These are phyloP conservation scores for Galeopsomyia nigrocyanea DNA, from an alignment of 2,888 invertebrate species.

Conservation along the genomic window DNA sequence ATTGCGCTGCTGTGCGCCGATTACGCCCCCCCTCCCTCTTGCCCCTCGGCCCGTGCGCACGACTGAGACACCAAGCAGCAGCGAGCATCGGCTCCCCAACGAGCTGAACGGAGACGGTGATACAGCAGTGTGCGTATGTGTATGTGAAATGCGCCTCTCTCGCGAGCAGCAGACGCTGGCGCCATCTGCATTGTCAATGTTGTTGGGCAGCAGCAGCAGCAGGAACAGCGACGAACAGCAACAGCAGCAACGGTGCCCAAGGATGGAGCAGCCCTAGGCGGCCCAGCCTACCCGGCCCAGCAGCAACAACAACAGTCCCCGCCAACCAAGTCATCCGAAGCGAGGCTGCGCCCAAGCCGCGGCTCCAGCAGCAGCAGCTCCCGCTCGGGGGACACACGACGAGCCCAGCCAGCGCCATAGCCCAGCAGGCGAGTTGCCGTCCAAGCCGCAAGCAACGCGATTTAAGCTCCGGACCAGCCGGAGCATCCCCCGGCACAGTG, in stretches of 20 bases:
- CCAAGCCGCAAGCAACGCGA: neutral
- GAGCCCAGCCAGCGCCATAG: neutral
- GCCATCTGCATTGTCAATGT: constrained; percentile 89
- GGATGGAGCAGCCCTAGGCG: constrained; percentile 16
- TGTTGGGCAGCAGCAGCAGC: constrained; percentile 71
- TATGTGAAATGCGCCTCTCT: constrained; percentile 63
- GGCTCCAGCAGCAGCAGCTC: neutral
- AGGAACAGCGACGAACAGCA: constrained; percentile 42
- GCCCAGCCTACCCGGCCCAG: constrained; percentile 12
- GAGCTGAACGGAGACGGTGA: too few relatives aligned
- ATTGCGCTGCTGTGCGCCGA: constrained; percentile 56
- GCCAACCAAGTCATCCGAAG: constrained; percentile 14
- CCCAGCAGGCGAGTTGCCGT: neutral
- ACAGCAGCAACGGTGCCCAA: constrained; percentile 47
- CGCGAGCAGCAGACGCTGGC: constrained; percentile 67
- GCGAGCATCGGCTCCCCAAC: constrained; percentile 2
- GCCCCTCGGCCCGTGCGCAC: constrained; percentile 42
- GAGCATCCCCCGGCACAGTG: neutral
- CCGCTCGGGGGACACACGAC: neutral
- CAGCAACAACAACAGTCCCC: constrained; percentile 24
- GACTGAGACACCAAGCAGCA: constrained; percentile 7
- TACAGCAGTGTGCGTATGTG: neutral
- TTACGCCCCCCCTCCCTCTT: constrained; percentile 51
- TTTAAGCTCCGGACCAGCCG: neutral
- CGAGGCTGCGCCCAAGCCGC: constrained; percentile 6